These are phyloP conservation scores for Cisticola juncidis DNA, from an alignment of 2,113 vertebrate genomes.

Conservation along the genomic window DNA sequence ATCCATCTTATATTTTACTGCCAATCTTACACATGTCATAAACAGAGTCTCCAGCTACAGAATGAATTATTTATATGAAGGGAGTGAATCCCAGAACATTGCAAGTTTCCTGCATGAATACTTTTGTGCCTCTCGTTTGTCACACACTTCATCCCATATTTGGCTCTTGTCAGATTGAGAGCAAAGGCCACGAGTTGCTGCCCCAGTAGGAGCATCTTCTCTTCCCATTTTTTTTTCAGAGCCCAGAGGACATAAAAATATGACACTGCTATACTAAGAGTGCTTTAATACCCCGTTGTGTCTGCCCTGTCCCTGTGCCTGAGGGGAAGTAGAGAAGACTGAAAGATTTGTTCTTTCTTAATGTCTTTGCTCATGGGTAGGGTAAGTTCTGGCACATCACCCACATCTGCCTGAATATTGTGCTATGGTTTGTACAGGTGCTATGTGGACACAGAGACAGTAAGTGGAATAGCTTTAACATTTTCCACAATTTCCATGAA, in stretches of 20 bases:
- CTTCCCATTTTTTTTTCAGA: background rate
- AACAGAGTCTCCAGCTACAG: conserved; percentile 44
- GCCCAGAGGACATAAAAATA: conserved; percentile 6
- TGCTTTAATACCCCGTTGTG: background rate
- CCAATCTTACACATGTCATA: conserved; percentile 47
- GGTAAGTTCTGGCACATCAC: background rate
- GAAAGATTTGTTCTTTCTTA: conserved; percentile 15
- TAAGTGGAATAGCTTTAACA: background rate
- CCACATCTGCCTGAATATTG: background rate
- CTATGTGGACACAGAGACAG: background rate
- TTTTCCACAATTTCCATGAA: background rate
- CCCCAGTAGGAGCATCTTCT: background rate
- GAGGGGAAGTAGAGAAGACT: background rate
- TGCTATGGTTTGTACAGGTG: background rate
- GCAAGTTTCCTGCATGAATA: conserved; percentile 64
- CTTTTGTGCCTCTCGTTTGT: conserved; percentile 55
- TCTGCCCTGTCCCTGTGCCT: background rate
- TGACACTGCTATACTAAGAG: background rate
- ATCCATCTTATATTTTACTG: conserved; percentile 30
- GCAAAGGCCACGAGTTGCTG: background rate
- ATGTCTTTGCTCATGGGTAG: background rate
- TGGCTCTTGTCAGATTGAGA: conserved; percentile 49
- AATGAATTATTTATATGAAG: conserved; percentile 64
- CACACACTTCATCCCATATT: conserved; percentile 58
- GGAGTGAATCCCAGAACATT: conserved; percentile 47